A percentile compares a stretch with the other conserved stretches of the same genome.
These are phyloP conservation scores for Parazoanthus swiftii DNA, from an alignment of 92 coral and sea anemone species.

Conservation along the genomic window DNA sequence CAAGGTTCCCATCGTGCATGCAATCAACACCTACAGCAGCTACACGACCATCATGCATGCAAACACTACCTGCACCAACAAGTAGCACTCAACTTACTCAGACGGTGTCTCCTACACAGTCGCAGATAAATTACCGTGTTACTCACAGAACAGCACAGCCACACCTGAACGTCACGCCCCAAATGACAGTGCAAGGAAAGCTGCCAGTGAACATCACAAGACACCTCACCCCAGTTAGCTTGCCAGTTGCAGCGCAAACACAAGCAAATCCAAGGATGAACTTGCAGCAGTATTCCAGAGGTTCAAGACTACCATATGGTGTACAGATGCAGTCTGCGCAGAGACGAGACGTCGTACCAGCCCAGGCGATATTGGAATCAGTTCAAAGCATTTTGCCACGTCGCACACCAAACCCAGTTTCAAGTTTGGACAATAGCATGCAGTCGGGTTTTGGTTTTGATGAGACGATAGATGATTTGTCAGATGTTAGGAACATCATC, in stretches of 20 bases:
- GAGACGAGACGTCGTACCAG: background rate
- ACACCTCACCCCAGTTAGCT: conserved; percentile 17
- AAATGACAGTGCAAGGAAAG: background rate
- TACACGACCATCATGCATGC: conserved; percentile 17
- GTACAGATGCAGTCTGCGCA: background rate
- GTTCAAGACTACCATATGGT: background rate
- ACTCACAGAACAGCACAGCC: background rate
- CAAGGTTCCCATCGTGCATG: background rate
- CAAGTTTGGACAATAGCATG: background rate
- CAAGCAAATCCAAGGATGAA: background rate
- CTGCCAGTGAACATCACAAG: background rate
- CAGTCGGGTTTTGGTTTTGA: background rate
- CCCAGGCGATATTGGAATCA: background rate
- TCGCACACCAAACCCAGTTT: background rate
- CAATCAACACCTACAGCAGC: background rate
- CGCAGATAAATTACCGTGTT: background rate
- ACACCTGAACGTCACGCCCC: background rate
- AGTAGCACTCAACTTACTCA: background rate
- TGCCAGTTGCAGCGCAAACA: conserved; percentile 2
- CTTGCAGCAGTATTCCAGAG: conserved; percentile 1
- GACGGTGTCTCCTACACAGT: background rate
- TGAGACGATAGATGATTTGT: conserved; percentile 24
- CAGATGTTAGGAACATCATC: conserved; percentile 27
- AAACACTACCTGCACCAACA: conserved; percentile 1
- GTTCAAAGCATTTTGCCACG: background rate